Evolutionary conservation across 2,888 invertebrate genomes (phyloP).

Genomic region (Lamellibrachia columna): DNA sequence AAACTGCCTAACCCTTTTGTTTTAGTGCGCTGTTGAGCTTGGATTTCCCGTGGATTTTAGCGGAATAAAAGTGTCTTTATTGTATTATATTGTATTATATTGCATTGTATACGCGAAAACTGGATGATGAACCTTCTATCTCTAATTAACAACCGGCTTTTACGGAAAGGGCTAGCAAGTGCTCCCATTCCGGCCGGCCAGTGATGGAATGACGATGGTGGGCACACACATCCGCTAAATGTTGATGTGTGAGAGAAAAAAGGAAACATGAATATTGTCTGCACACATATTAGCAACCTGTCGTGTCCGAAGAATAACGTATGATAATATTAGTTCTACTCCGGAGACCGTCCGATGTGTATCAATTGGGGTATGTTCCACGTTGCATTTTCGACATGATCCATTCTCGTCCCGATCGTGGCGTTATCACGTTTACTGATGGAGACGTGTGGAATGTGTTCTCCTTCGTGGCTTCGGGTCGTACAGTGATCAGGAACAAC

Average conservation of each 20-base stretch:
- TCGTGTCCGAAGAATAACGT: not conserved
- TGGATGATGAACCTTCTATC: not conserved
- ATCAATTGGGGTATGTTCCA: not conserved
- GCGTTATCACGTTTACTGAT: not conserved
- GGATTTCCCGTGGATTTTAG: too few species aligned
- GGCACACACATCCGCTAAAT: not conserved
- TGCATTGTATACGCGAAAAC: not conserved
- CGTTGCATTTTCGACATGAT: not conserved
- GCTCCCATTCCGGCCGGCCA: not conserved
- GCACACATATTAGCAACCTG: not conserved
- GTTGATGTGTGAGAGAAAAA: not conserved
- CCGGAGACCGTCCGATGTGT: not conserved
- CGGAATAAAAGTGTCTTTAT: too few species aligned
- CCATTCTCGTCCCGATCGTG: not conserved
- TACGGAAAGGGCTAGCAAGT: not conserved
- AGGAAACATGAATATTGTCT: too few species aligned
- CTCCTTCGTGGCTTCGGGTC: not conserved
- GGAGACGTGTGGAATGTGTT: not conserved
- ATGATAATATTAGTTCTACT: not conserved
- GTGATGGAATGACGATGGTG: not conserved
- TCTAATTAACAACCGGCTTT: not conserved
- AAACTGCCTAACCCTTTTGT: too few species aligned
- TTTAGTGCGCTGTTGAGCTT: too few species aligned
- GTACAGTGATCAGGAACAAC: not conserved
- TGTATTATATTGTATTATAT: too few species aligned